Percentiles rank a stretch among this genome's conserved stretches.
phyloP scores from a whole-genome alignment of 2,113 vertebrate species.

The Antennarius striatus region DNA sequence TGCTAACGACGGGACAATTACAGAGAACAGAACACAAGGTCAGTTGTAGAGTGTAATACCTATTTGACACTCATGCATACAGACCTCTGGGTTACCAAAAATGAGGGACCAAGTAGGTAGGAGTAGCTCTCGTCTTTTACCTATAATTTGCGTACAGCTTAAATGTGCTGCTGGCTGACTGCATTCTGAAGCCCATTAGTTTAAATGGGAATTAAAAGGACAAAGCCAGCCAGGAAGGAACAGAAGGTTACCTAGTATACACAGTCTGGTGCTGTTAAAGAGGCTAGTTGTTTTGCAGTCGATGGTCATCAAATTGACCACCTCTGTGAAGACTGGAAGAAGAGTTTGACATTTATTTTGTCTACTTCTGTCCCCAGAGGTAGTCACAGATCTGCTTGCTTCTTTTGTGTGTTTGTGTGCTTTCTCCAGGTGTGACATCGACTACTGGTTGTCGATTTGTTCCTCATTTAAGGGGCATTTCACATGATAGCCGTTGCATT shows the following conservation, averaged over 20 bases:
- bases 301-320: no score
- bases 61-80: neutral
- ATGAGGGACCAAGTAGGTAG: neutral
- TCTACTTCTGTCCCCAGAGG: no score
- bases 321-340: no score
- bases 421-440: no score
- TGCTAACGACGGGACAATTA: neutral
- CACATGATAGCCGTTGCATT: no score
- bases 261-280: no score
- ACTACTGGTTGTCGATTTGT: no score
- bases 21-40: neutral
- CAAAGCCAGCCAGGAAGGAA: neutral
- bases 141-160: neutral
- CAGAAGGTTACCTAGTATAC: neutral
- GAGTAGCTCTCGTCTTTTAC: neutral
- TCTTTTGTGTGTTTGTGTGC: no score
- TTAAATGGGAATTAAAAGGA: neutral
- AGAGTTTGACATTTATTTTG: no score
- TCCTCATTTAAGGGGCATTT: no score
- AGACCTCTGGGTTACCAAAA: neutral
- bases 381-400: no score
- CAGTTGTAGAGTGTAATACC: neutral
- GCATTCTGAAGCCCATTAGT: conserved; percentile 1
- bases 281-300: no score
- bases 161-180: neutral